Percentiles rank a stretch among this genome's conserved stretches.
Evolutionary conservation across 2,113 vertebrate species (phyloP).

Genomic region (Phaethon lepturus): DNA sequence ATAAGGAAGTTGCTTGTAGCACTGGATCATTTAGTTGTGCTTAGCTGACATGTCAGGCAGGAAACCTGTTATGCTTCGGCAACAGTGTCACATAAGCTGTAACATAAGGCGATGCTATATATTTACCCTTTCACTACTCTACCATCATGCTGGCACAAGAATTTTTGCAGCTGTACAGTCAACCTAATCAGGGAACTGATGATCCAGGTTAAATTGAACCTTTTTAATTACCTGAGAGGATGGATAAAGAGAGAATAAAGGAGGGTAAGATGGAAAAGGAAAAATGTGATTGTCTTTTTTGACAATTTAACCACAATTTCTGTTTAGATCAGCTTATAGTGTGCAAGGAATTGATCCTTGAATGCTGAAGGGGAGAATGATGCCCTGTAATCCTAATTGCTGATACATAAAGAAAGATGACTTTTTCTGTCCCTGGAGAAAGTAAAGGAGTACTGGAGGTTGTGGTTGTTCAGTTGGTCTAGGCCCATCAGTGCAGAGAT

Average conservation of each 20-base stretch:
- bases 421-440: neutral
- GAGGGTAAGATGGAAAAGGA: neutral
- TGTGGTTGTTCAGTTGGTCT: neutral
- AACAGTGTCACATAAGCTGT: neutral
- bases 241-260: neutral
- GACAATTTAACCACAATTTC: neutral
- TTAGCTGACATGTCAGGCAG: neutral
- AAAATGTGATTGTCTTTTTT: neutral
- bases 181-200: neutral
- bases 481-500: neutral
- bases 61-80: neutral
- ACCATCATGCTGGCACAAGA: neutral
- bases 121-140: neutral
- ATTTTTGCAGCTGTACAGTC: neutral
- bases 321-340: neutral
- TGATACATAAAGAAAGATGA: neutral
- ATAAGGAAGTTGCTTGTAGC: neutral
- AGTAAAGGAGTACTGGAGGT: neutral
- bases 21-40: neutral
- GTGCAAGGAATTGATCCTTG: neutral
- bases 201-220: neutral
- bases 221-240: neutral
- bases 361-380: neutral
- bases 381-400: neutral
- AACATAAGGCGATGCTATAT: rapidly evolving